Conservation (phyloP, 2,888 invertebrate genomes). For the Melieria picta region DNA sequence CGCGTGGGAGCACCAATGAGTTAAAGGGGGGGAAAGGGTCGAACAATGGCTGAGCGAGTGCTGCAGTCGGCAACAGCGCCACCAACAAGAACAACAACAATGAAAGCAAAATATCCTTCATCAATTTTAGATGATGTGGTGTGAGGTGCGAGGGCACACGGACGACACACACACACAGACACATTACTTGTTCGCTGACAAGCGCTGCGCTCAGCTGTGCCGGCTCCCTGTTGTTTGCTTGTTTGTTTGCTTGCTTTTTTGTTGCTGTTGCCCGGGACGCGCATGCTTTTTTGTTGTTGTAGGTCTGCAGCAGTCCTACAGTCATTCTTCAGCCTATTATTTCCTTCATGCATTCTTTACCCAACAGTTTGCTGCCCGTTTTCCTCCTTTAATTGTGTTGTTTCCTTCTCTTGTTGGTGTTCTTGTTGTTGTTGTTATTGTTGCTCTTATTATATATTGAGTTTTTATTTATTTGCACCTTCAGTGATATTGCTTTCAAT, state of each 20-base stretch:
- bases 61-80: background rate
- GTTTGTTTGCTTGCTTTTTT: background rate
- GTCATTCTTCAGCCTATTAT: too few relatives aligned
- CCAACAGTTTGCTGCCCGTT: too few relatives aligned
- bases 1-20: conserved; percentile 9
- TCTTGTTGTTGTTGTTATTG: too few relatives aligned
- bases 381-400: too few relatives aligned
- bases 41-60: background rate
- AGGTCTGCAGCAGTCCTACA: background rate
- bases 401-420: too few relatives aligned
- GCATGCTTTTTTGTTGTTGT: conserved; percentile 5
- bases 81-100: background rate
- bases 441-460: too few relatives aligned
- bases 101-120: background rate
- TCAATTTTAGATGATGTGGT: background rate
- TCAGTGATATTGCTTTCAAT: too few relatives aligned
- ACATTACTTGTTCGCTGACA: background rate
- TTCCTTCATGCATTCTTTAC: too few relatives aligned
- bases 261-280: background rate
- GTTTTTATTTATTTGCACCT: too few relatives aligned
- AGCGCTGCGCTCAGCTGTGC: conserved; percentile 14
- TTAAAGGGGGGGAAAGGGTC: conserved; percentile 14
- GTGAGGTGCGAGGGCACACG: background rate
- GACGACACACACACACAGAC: background rate
- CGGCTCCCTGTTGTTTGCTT: background rate